phyloP scores from a whole-genome alignment of 2,113 vertebrate genomes.

The Dendropsophus ebraccatus region DNA sequence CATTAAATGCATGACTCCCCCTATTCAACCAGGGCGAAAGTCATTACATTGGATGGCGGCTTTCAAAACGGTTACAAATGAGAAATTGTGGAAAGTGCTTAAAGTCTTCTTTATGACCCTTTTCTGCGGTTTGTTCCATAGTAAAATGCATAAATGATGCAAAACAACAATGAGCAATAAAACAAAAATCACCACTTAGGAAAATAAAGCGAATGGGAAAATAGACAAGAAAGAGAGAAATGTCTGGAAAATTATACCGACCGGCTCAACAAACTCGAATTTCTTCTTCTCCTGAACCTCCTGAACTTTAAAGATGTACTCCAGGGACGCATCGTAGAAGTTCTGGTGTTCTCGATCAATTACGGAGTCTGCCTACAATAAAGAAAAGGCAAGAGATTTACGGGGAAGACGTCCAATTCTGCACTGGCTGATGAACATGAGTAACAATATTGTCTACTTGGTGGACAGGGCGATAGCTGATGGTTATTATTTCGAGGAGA shows the following conservation, averaged over 20 bases:
- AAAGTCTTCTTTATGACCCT: constrained; percentile 11
- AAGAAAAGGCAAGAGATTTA: constrained; percentile 48
- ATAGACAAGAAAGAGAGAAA: background rate
- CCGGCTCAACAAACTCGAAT: constrained; percentile 99
- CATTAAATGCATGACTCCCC: background rate
- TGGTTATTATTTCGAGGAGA: background rate
- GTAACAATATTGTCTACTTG: background rate
- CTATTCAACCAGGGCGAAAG: background rate
- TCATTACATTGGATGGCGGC: background rate
- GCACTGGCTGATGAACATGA: background rate
- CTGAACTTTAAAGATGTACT: constrained; percentile 98
- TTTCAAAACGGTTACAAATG: background rate
- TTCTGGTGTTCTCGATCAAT: constrained; percentile 94
- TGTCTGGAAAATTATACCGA: constrained; percentile 69
- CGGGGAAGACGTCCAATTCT: background rate
- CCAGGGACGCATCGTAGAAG: constrained; percentile 94
- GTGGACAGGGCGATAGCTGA: constrained; percentile 10
- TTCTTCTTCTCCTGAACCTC: constrained; percentile 99
- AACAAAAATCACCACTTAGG: background rate
- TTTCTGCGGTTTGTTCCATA: background rate
- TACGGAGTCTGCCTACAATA: constrained; percentile 88
- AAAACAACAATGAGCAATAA: constrained; percentile 17
- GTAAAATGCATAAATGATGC: constrained; percentile 5
- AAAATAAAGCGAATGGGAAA: background rate
- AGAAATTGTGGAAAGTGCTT: background rate